These are phyloP conservation scores for Ochropleura leucogaster DNA, from an alignment of 2,888 invertebrate species.

Conservation along the genomic window DNA sequence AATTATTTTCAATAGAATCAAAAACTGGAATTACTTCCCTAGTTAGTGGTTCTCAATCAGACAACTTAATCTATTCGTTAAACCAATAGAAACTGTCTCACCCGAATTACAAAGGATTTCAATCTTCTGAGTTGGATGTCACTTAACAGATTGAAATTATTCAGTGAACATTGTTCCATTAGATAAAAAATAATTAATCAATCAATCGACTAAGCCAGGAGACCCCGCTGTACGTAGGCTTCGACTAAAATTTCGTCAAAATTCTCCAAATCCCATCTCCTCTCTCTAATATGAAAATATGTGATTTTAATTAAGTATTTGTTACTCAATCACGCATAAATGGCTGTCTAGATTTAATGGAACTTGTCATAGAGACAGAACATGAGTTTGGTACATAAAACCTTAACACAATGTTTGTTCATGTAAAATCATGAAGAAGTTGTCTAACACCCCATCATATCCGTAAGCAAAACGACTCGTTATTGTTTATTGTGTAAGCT, in stretches of 20 bases:
- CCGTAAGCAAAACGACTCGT: too few species aligned
- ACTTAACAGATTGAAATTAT: conserved; percentile 32
- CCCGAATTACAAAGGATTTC: conserved; percentile 25
- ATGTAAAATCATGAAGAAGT: background rate
- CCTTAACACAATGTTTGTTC: background rate
- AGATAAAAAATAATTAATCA: conserved; percentile 47
- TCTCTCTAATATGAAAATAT: background rate
- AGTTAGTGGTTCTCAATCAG: background rate
- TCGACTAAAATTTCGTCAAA: conserved; percentile 8
- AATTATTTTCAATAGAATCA: conserved; percentile 7
- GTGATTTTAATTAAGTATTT: background rate
- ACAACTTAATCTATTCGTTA: conserved; percentile 28
- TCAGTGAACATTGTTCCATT: conserved; percentile 27
- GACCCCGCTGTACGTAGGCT: conserved; percentile 12
- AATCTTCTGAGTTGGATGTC: conserved; percentile 23
- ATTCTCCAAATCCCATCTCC: conserved; percentile 1
- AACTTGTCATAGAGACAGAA: background rate
- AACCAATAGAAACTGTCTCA: conserved; percentile 28
- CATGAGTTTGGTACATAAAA: background rate
- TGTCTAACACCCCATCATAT: too few species aligned
- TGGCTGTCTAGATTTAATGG: background rate
- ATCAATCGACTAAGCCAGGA: conserved; percentile 33
- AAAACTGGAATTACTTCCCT: background rate
- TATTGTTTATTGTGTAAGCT: too few species aligned
- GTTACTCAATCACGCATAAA: background rate